Conservation (phyloP, 2,797 vertebrate genomes). For the Takifugu rubripes region DNA sequence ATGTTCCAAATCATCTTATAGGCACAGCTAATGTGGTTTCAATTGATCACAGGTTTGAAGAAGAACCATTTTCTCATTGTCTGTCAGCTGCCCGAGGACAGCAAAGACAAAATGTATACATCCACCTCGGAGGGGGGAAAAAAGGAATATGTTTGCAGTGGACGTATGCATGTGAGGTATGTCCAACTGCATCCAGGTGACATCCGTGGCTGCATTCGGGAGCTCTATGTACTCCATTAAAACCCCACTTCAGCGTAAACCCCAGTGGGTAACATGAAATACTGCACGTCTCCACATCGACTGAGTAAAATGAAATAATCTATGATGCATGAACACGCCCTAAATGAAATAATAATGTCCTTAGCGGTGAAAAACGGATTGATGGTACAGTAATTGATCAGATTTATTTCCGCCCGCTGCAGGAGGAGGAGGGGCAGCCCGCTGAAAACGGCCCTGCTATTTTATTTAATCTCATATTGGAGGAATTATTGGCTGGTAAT, state of each 20-base stretch:
- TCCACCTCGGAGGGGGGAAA: conserved; percentile 25
- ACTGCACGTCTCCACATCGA: conserved; percentile 90
- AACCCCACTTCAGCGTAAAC: conserved; percentile 73
- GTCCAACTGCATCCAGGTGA: conserved; percentile 52
- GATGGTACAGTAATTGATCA: conserved; percentile 91
- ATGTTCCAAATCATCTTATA: conserved; percentile 93
- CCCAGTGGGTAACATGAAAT: conserved; percentile 84
- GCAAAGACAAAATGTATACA: conserved; percentile 54
- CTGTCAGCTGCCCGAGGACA: conserved; percentile 86
- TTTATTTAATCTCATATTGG: conserved; percentile 97
- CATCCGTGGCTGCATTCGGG: conserved; percentile 38
- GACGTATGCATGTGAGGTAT: conserved; percentile 54
- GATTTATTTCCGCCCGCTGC: conserved; percentile 90
- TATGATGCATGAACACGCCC: conserved; percentile 94
- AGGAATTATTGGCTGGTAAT: conserved; percentile 94
- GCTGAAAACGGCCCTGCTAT: conserved; percentile 89
- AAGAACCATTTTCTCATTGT: conserved; percentile 78
- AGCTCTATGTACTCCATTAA: conserved; percentile 76
- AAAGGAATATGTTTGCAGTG: conserved; percentile 48
- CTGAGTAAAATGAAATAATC: conserved; percentile 95
- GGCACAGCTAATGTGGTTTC: conserved; percentile 88
- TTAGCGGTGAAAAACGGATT: conserved; percentile 92
- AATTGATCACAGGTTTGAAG: conserved; percentile 88
- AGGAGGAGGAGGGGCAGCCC: conserved; percentile 77
- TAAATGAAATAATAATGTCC: conserved; percentile 99